Conservation (phyloP, 2,113 vertebrate genomes). For the Bombycilla garrulus region DNA sequence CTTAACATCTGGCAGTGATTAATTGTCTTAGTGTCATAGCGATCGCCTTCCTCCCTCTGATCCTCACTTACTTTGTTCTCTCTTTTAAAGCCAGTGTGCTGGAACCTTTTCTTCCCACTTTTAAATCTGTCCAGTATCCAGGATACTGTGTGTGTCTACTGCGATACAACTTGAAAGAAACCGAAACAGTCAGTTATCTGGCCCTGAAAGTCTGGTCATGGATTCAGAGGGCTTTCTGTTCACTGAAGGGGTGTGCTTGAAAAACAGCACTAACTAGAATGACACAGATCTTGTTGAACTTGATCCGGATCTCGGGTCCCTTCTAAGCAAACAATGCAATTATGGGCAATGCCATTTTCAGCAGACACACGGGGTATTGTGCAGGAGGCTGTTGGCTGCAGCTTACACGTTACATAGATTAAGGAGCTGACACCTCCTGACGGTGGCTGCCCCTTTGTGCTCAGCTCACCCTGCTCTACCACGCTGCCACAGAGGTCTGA, state of each 20-base stretch:
- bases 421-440: conserved; percentile 8
- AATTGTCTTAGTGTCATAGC: conserved; percentile 75
- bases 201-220: conserved; percentile 68
- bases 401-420: conserved; percentile 15
- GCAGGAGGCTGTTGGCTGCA: conserved; percentile 12
- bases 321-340: conserved; percentile 56
- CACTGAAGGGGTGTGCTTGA: conserved; percentile 58
- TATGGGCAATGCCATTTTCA: conserved; percentile 5
- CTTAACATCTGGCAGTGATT: conserved; percentile 80
- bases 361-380: neutral
- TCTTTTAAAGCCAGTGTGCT: conserved; percentile 72
- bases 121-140: conserved; percentile 73
- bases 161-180: conserved; percentile 75
- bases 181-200: conserved; percentile 72
- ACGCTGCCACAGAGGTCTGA: neutral
- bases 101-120: conserved; percentile 68
- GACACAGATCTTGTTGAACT: conserved; percentile 65
- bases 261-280: conserved; percentile 55
- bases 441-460: conserved; percentile 1
- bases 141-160: conserved; percentile 74
- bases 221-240: conserved; percentile 67
- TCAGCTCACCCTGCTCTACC: neutral
- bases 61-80: conserved; percentile 76
- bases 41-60: conserved; percentile 77
- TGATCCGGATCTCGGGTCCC: conserved; percentile 50